Evolutionary conservation across 2,888 invertebrate species (phyloP).

Genomic region (Drosophila anceps): DNA sequence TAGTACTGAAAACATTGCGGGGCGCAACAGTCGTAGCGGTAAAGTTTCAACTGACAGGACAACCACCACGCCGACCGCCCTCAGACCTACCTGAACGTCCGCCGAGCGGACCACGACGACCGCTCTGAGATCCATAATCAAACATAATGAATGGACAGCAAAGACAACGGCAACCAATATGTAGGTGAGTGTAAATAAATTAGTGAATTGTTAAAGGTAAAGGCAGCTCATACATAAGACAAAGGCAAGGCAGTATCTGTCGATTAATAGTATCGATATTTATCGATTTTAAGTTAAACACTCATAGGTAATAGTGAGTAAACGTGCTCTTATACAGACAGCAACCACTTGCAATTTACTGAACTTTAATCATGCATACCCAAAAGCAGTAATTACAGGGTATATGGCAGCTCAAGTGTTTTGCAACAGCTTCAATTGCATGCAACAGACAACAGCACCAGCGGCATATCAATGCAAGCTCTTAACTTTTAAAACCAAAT

Average conservation of each 20-base stretch:
- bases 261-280: not conserved
- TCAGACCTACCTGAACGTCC: not conserved
- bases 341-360: no score
- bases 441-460: not conserved
- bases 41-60: not conserved
- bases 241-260: not conserved
- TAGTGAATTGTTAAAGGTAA: not conserved
- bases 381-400: not conserved
- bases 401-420: not conserved
- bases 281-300: not conserved
- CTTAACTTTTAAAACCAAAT: not conserved
- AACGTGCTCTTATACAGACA: no score
- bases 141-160: not conserved
- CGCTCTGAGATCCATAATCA: not conserved
- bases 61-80: not conserved
- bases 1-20: not conserved
- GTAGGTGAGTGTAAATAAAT: not conserved
- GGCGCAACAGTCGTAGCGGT: not conserved
- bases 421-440: not conserved
- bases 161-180: not conserved
- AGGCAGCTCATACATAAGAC: no score
- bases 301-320: not conserved
- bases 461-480: not conserved
- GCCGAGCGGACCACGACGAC: conserved; percentile 1
- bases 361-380: not conserved